Conservation (phyloP, 2,888 invertebrate genomes). For the Ochropleura plecta region DNA sequence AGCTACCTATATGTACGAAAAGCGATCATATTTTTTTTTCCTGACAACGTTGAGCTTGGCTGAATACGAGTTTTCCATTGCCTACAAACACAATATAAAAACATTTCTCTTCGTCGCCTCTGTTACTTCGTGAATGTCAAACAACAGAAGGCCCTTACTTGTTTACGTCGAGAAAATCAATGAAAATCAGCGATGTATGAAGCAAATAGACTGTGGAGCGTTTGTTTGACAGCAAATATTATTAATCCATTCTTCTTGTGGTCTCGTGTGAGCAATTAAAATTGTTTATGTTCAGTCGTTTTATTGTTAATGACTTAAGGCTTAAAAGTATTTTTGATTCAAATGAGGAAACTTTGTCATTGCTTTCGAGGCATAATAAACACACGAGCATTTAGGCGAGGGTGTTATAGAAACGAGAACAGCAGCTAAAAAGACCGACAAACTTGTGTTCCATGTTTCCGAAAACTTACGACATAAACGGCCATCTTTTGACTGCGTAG, state of each 20-base stretch:
- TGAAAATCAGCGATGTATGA: constrained; percentile 49
- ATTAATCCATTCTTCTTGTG: constrained; percentile 11
- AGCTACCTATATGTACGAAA: constrained; percentile 3
- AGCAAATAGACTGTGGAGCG: constrained; percentile 24
- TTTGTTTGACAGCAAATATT: constrained; percentile 41
- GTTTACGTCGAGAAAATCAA: constrained; percentile 55
- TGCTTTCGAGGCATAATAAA: no score
- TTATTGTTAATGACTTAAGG: background rate
- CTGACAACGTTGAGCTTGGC: constrained; percentile 28
- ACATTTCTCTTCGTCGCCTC: constrained; percentile 49
- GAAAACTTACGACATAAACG: no score
- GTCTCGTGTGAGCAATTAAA: constrained; percentile 36
- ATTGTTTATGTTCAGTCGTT: constrained; percentile 16
- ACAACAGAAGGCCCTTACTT: constrained; percentile 39
- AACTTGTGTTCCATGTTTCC: no score
- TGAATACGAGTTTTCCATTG: constrained; percentile 40
- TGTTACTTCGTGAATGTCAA: constrained; percentile 46
- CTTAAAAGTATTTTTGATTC: no score
- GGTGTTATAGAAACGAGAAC: no score
- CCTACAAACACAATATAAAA: constrained; percentile 50
- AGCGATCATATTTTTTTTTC: constrained; percentile 19
- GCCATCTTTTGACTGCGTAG: no score
- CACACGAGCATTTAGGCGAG: no score
- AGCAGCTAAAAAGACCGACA: no score
- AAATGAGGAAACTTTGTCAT: no score